Base-by-base conservation (phyloP, 2,113 vertebrate species). In the human region DNA sequence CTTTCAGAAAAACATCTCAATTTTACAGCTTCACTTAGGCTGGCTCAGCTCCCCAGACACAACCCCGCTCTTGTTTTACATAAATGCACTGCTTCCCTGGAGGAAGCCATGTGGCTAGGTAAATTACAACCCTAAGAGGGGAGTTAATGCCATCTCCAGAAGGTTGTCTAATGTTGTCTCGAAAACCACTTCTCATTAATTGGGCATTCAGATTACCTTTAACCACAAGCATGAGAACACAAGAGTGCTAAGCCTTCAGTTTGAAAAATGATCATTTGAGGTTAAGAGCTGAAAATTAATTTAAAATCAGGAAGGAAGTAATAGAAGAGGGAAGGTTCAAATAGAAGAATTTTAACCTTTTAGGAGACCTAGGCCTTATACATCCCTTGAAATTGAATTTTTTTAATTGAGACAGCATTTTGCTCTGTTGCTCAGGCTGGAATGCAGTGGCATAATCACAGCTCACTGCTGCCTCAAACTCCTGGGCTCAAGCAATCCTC, bases 201-300 rank as follows among this genome's bases (percentile, higher is more conserved):
- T 0, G 8, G 66, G 55, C 52, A 1, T n/a, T 11, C 22, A 1
- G 32, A 35, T 48, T 1, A 6, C 57, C 66, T 50, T 27, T 48
- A 66, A 68, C 78, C 93, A 6, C 55, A 72, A 61, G 72, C 45
- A 4, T 5, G 27, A 45, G 40, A 20, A 20, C 2, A 18, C 14
- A 3, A 20, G 86, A 0, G 38, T 0, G 0, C 52, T n/a, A 32
- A 52, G 30, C 14, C 76, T 84, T 32, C 27, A 1, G 0, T 22
- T 18, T 22, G 35, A 73, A 79, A 93, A 94, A 35, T 32, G 43
- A 38, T 43, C 38, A 1, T 30, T 38, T 70, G 78, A 50, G 52
- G 59, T 73, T 87, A 93, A 48, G 43, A 55, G 76, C 66, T 79
- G 40, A 89, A 83, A 13, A 2, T 12, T 22, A 13, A 73, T 89